Percentiles rank a stretch among this genome's conserved stretches.
These are phyloP conservation scores for Tupaia chinensis DNA, from an alignment of 2,113 vertebrate genomes.

Conservation along the genomic window DNA sequence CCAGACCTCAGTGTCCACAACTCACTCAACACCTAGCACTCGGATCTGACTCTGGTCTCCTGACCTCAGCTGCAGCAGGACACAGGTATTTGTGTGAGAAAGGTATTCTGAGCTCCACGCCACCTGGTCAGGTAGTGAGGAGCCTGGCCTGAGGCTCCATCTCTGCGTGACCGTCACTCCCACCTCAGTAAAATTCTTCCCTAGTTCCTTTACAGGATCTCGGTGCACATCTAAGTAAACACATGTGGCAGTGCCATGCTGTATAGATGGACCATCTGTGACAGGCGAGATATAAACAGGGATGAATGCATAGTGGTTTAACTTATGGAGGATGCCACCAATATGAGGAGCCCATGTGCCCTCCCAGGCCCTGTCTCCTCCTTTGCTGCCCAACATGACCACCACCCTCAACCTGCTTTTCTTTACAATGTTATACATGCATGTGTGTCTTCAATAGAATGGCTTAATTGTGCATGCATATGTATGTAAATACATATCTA, in stretches of 20 bases:
- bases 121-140: neutral
- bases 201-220: neutral
- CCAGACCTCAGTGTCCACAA: neutral
- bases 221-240: rapidly evolving
- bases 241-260: rapidly evolving
- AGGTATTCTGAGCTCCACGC: neutral
- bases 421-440: neutral
- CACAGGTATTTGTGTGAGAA: neutral
- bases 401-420: neutral
- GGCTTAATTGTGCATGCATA: neutral
- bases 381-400: no score
- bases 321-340: neutral
- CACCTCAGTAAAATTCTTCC: neutral
- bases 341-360: neutral
- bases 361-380: no score
- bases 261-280: no score
- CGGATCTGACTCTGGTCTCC: neutral
- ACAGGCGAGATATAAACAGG: rapidly evolving
- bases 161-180: neutral
- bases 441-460: neutral
- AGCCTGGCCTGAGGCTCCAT: neutral
- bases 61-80: neutral
- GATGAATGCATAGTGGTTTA: no score
- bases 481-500: no score
- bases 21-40: neutral